Conservation (phyloP, 2,888 invertebrate species). For the Plagiodera versicolora region DNA sequence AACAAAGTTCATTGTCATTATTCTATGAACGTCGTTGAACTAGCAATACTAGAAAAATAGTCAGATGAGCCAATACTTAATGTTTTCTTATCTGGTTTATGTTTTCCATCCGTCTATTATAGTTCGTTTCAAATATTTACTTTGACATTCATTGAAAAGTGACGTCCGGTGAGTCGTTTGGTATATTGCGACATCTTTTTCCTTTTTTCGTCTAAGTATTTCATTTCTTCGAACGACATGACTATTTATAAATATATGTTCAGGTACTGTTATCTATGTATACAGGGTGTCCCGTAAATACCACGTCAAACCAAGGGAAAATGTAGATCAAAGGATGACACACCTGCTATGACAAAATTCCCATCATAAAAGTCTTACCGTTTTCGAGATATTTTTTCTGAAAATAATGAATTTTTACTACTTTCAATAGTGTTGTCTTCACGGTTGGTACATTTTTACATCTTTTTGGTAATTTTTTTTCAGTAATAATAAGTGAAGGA, state of each 20-base stretch:
- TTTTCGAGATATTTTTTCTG: too few species aligned
- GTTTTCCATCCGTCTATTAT: constrained; percentile 34
- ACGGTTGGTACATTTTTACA: too few species aligned
- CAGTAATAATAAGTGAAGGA: too few species aligned
- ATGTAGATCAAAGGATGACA: too few species aligned
- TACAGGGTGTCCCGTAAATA: background rate
- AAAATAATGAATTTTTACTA: too few species aligned
- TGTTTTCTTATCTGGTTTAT: background rate
- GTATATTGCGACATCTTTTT: constrained; percentile 29
- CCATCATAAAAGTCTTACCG: too few species aligned
- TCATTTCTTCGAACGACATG: background rate
- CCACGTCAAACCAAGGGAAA: too few species aligned
- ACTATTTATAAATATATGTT: background rate
- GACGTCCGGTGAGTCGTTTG: constrained; percentile 28
- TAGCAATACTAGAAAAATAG: background rate
- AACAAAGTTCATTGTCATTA: background rate
- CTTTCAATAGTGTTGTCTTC: too few species aligned
- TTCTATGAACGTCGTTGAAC: background rate
- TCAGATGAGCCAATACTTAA: background rate
- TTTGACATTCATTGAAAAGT: constrained; percentile 29
- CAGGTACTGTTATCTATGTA: background rate
- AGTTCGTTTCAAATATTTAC: constrained; percentile 40
- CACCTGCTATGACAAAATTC: too few species aligned
- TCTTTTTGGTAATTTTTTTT: too few species aligned
- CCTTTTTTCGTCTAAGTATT: constrained; percentile 21